Percentiles rank a stretch among this genome's conserved stretches.
phyloP scores from a whole-genome alignment of 2,888 invertebrate species.

The Phyto melanocephala region DNA sequence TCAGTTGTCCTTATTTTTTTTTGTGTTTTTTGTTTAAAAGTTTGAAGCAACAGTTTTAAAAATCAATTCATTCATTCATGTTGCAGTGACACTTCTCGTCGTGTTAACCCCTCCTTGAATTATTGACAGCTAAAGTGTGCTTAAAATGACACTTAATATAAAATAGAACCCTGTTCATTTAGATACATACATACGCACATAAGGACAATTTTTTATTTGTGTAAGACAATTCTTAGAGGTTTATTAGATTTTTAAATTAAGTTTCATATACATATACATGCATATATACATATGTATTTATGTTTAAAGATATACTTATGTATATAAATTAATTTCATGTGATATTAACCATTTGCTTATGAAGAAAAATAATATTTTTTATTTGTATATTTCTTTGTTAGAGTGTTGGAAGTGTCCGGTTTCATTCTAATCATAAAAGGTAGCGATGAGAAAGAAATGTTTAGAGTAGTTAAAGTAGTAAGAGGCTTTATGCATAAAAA shows the following conservation, averaged over 20 bases:
- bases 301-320: too few relatives aligned
- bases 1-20: not conserved
- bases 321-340: conserved; percentile 18
- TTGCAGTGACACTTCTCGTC: conserved; percentile 54
- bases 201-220: not conserved
- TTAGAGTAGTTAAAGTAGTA: too few relatives aligned
- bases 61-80: conserved; percentile 56
- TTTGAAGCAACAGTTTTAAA: conserved; percentile 48
- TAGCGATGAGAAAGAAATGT: too few relatives aligned
- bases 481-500: too few relatives aligned
- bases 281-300: too few relatives aligned
- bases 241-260: conserved; percentile 7
- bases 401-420: too few relatives aligned
- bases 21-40: not conserved
- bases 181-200: not conserved
- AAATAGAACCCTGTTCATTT: conserved; percentile 20
- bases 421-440: too few relatives aligned
- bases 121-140: conserved; percentile 65
- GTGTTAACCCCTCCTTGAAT: conserved; percentile 53
- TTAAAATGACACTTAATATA: conserved; percentile 55
- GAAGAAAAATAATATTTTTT: too few relatives aligned
- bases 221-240: conserved; percentile 8
- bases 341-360: too few relatives aligned
- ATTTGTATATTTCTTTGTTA: too few relatives aligned
- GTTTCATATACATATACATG: too few relatives aligned